These are phyloP conservation scores for Stegodyphus mimosarum DNA, from an alignment of 1,140 invertebrate species.

Conservation along the genomic window DNA sequence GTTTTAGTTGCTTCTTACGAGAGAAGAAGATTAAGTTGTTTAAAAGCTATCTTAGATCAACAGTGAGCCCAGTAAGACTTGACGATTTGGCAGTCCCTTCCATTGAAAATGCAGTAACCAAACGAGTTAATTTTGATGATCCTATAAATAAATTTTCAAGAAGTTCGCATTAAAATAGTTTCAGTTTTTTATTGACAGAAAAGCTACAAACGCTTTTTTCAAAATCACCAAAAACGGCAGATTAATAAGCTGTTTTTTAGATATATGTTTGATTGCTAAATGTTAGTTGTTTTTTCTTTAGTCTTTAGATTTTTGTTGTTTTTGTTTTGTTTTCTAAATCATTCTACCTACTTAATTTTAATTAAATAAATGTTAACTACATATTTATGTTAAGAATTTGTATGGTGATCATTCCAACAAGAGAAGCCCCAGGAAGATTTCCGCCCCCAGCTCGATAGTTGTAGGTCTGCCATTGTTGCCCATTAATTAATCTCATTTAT, in stretches of 20 bases:
- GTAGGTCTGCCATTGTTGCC: neutral
- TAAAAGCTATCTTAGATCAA: too few relatives aligned
- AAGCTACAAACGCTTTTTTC: neutral
- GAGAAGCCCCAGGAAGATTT: neutral
- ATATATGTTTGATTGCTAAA: neutral
- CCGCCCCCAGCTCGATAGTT: neutral
- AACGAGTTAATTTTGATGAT: too few relatives aligned
- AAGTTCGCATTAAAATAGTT: too few relatives aligned
- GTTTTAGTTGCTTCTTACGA: too few relatives aligned
- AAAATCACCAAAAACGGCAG: neutral
- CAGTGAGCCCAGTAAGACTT: too few relatives aligned
- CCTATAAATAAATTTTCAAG: too few relatives aligned
- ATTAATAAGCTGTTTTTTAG: neutral
- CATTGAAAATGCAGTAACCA: too few relatives aligned
- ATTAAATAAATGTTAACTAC: neutral
- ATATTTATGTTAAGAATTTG: neutral
- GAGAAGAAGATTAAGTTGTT: too few relatives aligned
- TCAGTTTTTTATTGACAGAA: neutral
- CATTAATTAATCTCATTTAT: too few relatives aligned
- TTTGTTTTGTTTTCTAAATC: neutral
- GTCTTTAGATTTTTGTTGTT: neutral
- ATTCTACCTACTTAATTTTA: neutral
- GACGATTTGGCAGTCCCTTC: too few relatives aligned
- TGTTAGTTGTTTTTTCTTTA: neutral
- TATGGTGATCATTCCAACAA: neutral